Evolutionary conservation across 2,797 vertebrate species (phyloP).

Genomic region (Pipistrellus pipistrellus): DNA sequence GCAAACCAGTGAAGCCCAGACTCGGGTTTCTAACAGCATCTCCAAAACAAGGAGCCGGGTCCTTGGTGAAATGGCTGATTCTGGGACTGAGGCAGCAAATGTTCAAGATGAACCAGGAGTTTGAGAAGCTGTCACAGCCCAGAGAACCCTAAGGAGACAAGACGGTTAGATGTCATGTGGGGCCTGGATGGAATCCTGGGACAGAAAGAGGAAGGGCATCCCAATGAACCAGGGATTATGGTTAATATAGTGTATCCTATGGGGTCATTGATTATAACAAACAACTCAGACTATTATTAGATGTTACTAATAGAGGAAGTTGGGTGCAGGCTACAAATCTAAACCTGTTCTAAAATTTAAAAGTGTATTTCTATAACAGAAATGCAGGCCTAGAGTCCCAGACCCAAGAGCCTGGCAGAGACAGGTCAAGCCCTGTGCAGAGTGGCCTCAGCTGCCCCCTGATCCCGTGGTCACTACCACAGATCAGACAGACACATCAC

Average conservation of each 20-base stretch:
- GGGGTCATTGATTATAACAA: neutral
- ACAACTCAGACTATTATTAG: neutral
- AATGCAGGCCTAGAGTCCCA: neutral
- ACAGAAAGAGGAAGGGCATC: neutral
- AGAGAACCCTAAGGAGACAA: neutral
- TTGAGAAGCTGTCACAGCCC: neutral
- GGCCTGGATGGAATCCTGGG: neutral
- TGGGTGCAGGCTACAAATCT: neutral
- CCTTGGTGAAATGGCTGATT: neutral
- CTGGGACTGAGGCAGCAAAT: neutral
- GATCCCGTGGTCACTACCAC: neutral
- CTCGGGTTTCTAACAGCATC: neutral
- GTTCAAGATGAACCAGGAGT: neutral
- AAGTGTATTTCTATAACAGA: neutral
- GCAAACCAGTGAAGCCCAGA: too few species aligned
- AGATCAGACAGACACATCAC: neutral
- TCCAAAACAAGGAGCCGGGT: neutral
- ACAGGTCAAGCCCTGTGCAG: neutral
- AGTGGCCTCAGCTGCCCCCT: rapidly evolving
- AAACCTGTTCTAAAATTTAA: neutral
- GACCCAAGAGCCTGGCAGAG: neutral
- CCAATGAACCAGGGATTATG: neutral
- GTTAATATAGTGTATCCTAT: neutral
- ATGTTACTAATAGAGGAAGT: neutral
- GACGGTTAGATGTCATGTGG: neutral